Evolutionary conservation across 2,888 invertebrate genomes (phyloP).

Genomic region (Dynastes tityus): DNA sequence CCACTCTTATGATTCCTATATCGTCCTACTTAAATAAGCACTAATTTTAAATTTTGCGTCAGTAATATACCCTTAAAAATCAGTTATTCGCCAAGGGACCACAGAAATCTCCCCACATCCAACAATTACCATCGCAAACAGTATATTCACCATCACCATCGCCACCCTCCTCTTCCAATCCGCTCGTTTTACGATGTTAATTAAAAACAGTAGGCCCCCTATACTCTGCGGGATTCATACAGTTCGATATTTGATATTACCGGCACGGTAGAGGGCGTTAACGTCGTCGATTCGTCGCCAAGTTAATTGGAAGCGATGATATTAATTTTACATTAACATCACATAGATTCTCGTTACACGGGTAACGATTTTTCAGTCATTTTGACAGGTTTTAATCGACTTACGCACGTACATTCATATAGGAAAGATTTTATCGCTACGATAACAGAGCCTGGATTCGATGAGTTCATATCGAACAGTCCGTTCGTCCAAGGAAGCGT

Average conservation of each 20-base stretch:
- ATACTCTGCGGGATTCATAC: not conserved
- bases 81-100: no score
- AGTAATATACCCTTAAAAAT: no score
- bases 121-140: no score
- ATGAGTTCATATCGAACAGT: not conserved
- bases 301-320: slow-evolving; percentile 27
- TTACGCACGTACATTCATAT: not conserved
- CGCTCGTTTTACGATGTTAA: not conserved
- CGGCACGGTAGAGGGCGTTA: not conserved
- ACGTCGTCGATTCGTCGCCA: slow-evolving; percentile 23
- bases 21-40: no score
- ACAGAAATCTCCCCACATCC: no score
- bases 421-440: not conserved
- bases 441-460: not conserved
- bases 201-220: not conserved
- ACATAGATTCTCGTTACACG: slow-evolving; percentile 15
- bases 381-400: slow-evolving; percentile 31
- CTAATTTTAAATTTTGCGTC: no score
- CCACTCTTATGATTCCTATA: no score
- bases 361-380: slow-evolving; percentile 25
- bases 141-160: no score
- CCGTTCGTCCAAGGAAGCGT: not conserved
- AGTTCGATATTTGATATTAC: not conserved
- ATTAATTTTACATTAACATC: slow-evolving; percentile 27
- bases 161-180: not conserved